A percentile compares a stretch with the other conserved stretches of the same genome.
Conservation (phyloP, 2,888 invertebrate genomes). For the Ormia ochracea region DNA sequence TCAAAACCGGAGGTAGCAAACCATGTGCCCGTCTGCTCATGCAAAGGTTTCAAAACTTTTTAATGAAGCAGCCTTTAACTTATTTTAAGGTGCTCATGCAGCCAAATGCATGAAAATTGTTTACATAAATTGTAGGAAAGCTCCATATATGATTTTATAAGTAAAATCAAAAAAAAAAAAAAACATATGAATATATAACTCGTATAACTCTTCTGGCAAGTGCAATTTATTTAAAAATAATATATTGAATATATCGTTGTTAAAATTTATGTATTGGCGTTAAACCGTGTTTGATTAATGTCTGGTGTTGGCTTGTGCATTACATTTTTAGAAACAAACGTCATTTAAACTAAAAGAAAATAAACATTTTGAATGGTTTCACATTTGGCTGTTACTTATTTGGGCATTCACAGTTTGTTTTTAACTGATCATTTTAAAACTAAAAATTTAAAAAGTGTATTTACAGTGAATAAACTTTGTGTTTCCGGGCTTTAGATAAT, state of each 20-base stretch:
- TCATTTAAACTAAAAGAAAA: not conserved
- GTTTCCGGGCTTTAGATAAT: constrained; percentile 19
- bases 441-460: constrained; percentile 9
- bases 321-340: not conserved
- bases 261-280: not conserved
- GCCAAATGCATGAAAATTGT: no score
- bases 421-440: not conserved
- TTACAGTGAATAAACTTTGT: not conserved
- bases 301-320: constrained; percentile 74
- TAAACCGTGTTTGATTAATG: constrained; percentile 71
- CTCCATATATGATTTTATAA: no score
- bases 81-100: no score
- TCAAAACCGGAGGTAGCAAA: no score
- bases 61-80: no score
- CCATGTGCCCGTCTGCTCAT: no score
- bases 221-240: constrained; percentile 48
- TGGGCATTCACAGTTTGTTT: constrained; percentile 34
- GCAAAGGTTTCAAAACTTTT: no score
- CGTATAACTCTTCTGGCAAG: constrained; percentile 14
- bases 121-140: no score
- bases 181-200: no score
- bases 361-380: constrained; percentile 9
- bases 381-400: constrained; percentile 21
- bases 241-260: constrained; percentile 8
- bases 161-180: no score